Evolutionary conservation across 1,140 invertebrate species (phyloP), one percentile per base, ranked within the genome.

Genomic region (Atta colombica): DNA sequence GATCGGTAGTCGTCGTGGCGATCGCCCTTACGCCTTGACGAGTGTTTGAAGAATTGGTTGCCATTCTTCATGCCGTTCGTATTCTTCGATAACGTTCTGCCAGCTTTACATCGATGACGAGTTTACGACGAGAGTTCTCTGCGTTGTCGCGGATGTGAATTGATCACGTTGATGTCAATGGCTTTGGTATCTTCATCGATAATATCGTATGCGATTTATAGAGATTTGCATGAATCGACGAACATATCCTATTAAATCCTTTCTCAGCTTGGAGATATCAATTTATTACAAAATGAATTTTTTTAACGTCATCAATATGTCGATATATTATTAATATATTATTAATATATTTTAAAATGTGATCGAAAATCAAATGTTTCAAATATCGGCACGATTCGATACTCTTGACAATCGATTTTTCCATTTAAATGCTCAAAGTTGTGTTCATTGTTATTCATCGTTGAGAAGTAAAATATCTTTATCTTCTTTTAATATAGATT

Each of bases 21-120:
- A 95, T 94, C 86, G 93, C 94, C 89, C 93, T 94, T 84, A 95
- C 94, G 87, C 92, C 93, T 89, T 92, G 94, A 92, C 93, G 94
- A 91, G 89, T 93, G 91, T 89, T 94, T 88, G 92, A 92, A 25
- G 77, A 39, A 89, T 95, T 94, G 91, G 94, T 91, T 91, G 90
- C 94, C 94, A 95, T 95, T 89, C 94, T 94, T 95, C 94, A 95
- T 95, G 85, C 93, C 94, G 91, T 92, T 93, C 77, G 63, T 88
- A 58, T 90, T 31, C 82, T 88, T 72, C 71, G 51, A 63, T 21
- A 74, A 84, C 89, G 58, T 45, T 6, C 35, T 28, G 49, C 49
- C 58, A 12, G 10, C 55, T 35, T 51, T 45, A 31, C 60, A 8
- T 12, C 74, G 10, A 77, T 8, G 35, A 39, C 35, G 12, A 16